Evolutionary conservation across 2,113 vertebrate genomes (phyloP), one percentile per base, ranked within the genome.

Genomic region (Chroicocephalus ridibundus): DNA sequence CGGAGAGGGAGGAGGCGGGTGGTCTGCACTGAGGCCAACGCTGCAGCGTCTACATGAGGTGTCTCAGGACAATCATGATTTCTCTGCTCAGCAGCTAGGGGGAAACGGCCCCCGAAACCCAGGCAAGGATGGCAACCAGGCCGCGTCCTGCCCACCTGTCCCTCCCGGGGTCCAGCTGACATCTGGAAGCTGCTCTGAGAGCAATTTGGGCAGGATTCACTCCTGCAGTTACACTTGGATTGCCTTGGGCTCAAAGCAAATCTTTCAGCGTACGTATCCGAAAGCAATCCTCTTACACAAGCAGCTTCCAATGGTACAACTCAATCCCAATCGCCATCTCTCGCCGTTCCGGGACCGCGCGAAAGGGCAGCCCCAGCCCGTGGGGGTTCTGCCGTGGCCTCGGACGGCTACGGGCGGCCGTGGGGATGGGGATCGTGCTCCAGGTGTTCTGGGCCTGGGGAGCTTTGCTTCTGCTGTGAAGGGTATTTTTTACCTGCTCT

Each of bases 31-130:
- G 3, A 57, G 66, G 17, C 2, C 46, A 15, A 5, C 9, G 40
- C 66, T 17, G n/a, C 1, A 0, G 13, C 1, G 1, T 18, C 79
- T 24, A n/a, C 21, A 1, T 72, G 58, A 26, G 13, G 1, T 5
- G 9, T 36, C 54, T 64, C 11, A 1, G 44, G 29, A 42, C 38
- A 68, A 22, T 1, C 7, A 21, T 22, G 8, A 34, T 68, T n/a
- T 26, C 31, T 20, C 61, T 61, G 57, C 61, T 62, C 13, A 7
- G 47, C 1, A 3, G 24, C 72, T 8, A 29, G 29, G 34, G 34
- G 38, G 42, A 27, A 47, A 20, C 12, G 47, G 27, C 29, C 17
- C 51, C 44, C 0, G 0, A 14, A 42, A 10, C 24, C n/a, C 44
- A 13, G 93, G 54, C 38, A 12, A 10, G 22, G 44, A 18, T 7